These are phyloP conservation scores for Sarcoramphus papa DNA, from an alignment of 2,797 vertebrate species.

Conservation along the genomic window DNA sequence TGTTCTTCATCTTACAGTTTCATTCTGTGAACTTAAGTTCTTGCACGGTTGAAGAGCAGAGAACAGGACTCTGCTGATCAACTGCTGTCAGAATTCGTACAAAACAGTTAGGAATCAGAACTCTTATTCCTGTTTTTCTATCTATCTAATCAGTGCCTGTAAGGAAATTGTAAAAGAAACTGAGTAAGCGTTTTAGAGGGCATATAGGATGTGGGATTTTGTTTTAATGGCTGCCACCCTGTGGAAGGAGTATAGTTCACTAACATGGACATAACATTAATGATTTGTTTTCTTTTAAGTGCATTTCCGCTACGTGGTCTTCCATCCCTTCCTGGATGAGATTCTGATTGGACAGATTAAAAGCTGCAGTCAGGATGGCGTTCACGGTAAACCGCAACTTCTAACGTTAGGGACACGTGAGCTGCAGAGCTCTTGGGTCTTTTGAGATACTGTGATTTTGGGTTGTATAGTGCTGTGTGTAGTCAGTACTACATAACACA, in stretches of 20 bases:
- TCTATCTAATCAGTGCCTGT: background rate
- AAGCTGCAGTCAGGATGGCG: conserved; percentile 95
- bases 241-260: background rate
- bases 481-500: too few relatives aligned
- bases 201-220: background rate
- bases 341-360: conserved; percentile 95
- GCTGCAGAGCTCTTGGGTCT: background rate
- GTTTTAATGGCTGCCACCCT: conserved; percentile 10
- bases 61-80: background rate
- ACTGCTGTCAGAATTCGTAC: background rate
- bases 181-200: background rate
- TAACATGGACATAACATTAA: background rate
- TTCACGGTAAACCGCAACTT: conserved; percentile 79
- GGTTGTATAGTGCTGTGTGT: background rate
- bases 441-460: background rate
- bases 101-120: background rate
- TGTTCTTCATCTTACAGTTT: background rate
- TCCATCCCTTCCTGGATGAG: conserved; percentile 96
- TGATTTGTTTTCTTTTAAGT: conserved; percentile 72
- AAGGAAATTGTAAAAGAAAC: background rate
- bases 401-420: rapidly evolving
- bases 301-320: conserved; percentile 94
- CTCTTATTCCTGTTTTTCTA: background rate
- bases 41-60: background rate
- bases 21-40: background rate